Evolutionary conservation across 2,113 vertebrate species (phyloP), one percentile per base, ranked within the genome.

Genomic region (Sciurus niger): DNA sequence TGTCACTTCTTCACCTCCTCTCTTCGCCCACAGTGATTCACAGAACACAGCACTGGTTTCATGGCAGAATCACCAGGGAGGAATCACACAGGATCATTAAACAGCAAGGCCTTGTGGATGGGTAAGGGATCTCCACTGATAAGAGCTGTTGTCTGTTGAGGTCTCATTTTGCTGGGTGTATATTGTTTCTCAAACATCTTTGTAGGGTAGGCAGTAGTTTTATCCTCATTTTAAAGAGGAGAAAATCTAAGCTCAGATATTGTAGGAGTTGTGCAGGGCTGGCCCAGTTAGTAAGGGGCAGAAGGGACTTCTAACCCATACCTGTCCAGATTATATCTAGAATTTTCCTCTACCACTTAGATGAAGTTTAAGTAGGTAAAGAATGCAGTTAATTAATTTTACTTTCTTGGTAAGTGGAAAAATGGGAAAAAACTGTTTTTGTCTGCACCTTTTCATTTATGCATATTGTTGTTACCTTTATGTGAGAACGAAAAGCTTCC

Each of bases 91-190:
- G 99, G 74, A 99, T 99, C 96, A 99, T 99, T 96, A 99, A 99
- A 80, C 99, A 99, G 95, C 99, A 99, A 97, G 99, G 99, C 86
- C 99, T 99, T 95, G 99, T 99, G 96, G 99, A 99, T 16, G 99
- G 99, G 99, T 99, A 98, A 98, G 99, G 40, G 84, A 12, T 37
- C 13, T 1, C 7, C 0, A 0, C 12, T 6, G 9, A 3, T 4
- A 0, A 4, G 12, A 46, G 30, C 12, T 7, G 2, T 4, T 1
- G 0, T 28, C 60, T 24, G 11, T 8, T 24, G 70, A 30, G 25
- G 2, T 37, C 43, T 34, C 1, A 6, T 16, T 16, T 2, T 25
- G 32, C 34, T 3, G 13, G 40, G 17, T 2, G 18, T 20, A 2
- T 17, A 24, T 34, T 0, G 24, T 4, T 24, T 34, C 58, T 76